phyloP scores from a whole-genome alignment of 2,888 invertebrate species.

The Elysia crispata region DNA sequence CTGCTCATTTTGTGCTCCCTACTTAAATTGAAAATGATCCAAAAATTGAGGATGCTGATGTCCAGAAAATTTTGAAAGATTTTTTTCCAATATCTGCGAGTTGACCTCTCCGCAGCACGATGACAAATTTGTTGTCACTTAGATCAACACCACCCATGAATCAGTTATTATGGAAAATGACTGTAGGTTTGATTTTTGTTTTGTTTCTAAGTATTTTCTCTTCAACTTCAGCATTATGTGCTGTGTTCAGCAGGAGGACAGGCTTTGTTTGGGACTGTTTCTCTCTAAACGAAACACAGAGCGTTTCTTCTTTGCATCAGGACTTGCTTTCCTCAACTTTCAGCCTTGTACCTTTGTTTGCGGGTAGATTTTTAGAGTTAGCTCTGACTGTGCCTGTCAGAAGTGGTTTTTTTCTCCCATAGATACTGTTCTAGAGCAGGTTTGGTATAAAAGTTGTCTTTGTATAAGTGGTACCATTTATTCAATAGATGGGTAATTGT shows the following conservation, averaged over 20 bases:
- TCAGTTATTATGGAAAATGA: conserved; percentile 34
- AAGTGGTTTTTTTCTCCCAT: not conserved
- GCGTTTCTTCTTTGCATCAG: not conserved
- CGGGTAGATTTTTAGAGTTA: not conserved
- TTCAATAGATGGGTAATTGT: not conserved
- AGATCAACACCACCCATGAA: conserved; percentile 45
- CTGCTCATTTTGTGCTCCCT: not conserved
- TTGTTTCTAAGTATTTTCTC: not conserved
- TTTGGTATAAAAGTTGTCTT: not conserved
- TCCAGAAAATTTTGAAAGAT: conserved; percentile 38
- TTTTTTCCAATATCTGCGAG: conserved; percentile 42
- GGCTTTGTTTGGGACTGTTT: conserved; percentile 33
- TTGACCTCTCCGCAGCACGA: conserved; percentile 25
- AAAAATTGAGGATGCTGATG: conserved; percentile 29
- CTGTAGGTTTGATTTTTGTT: conserved; percentile 5
- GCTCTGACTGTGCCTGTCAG: not conserved
- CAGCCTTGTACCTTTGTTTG: not conserved
- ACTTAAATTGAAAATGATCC: conserved; percentile 13
- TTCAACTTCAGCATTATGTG: conserved; percentile 23
- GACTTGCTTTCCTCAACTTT: not conserved
- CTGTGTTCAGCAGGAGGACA: conserved; percentile 26
- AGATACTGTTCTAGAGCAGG: not conserved
- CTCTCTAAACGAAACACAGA: conserved; percentile 18
- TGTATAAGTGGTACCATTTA: not conserved
- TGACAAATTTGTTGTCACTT: conserved; percentile 38